Conservation (phyloP, 1,140 invertebrate species). For the Bombus balteatus region DNA sequence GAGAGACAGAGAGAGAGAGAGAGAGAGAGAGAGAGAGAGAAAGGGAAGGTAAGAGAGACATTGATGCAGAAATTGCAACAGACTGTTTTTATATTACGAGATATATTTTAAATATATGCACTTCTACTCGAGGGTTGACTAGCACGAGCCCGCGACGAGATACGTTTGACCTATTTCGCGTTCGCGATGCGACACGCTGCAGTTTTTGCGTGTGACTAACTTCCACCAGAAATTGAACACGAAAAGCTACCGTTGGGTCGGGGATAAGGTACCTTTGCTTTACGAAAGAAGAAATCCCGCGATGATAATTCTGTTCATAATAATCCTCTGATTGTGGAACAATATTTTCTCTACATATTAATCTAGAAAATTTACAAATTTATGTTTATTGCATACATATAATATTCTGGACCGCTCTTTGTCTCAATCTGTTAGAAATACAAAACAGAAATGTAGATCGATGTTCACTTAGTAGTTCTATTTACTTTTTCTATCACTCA, state of each 20-base stretch:
- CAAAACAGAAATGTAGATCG: no score
- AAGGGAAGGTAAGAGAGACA: not conserved
- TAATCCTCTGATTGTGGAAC: not conserved
- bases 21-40: not conserved
- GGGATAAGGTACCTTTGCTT: not conserved
- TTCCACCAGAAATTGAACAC: slow-evolving; percentile 4
- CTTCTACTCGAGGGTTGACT: slow-evolving; percentile 7
- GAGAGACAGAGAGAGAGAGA: not conserved
- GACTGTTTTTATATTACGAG: not conserved
- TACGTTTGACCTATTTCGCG: slow-evolving; percentile 29
- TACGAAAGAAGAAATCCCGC: no score
- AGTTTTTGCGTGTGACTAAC: slow-evolving; percentile 31
- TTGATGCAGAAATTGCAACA: not conserved
- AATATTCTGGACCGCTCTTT: no score
- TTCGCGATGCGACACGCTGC: slow-evolving; percentile 9
- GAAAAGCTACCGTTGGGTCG: no score
- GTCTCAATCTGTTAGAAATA: no score
- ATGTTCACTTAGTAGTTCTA: no score
- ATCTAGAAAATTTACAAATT: no score
- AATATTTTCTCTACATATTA: no score
- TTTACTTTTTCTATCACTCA: no score
- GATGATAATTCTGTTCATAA: not conserved
- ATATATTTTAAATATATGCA: slow-evolving; percentile 39
- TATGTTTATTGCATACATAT: no score
- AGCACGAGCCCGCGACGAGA: not conserved